Evolutionary conservation across 2,888 invertebrate species (phyloP).

Genomic region (Altica lythri): DNA sequence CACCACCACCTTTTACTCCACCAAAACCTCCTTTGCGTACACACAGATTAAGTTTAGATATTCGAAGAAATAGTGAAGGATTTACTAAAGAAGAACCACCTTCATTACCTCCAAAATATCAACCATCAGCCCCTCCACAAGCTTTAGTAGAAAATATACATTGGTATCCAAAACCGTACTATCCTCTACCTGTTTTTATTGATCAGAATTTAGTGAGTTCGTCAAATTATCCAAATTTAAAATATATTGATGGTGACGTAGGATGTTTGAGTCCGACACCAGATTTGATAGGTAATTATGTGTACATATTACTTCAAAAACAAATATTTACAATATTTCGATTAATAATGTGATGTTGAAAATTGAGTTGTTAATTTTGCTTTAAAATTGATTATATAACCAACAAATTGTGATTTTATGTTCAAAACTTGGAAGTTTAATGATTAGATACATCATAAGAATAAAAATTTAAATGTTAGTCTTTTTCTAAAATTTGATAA

Average conservation of each 20-base stretch:
- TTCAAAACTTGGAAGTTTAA: too few species aligned
- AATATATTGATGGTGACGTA: constrained; percentile 3
- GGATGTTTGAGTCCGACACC: too few species aligned
- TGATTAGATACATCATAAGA: too few species aligned
- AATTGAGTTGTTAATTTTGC: too few species aligned
- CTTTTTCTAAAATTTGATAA: too few species aligned
- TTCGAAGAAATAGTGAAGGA: constrained; percentile 13
- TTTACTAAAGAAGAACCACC: constrained; percentile 32
- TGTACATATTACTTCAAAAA: too few species aligned
- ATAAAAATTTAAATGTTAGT: too few species aligned
- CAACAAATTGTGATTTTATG: too few species aligned
- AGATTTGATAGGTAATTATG: too few species aligned
- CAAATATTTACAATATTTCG: too few species aligned
- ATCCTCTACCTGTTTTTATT: constrained; percentile 21
- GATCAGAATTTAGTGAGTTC: constrained; percentile 21
- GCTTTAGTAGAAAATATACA: constrained; percentile 40
- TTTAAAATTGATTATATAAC: too few species aligned
- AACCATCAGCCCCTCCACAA: constrained; percentile 53
- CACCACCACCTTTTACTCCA: constrained; percentile 28
- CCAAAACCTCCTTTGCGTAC: constrained; percentile 21
- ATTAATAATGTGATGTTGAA: too few species aligned
- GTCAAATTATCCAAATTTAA: constrained; percentile 35
- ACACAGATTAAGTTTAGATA: constrained; percentile 37
- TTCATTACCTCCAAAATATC: constrained; percentile 45
- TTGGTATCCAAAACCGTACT: constrained; percentile 40